phyloP scores from a whole-genome alignment of 1,140 invertebrate genomes.

The Holcopasites calliopsidis region DNA sequence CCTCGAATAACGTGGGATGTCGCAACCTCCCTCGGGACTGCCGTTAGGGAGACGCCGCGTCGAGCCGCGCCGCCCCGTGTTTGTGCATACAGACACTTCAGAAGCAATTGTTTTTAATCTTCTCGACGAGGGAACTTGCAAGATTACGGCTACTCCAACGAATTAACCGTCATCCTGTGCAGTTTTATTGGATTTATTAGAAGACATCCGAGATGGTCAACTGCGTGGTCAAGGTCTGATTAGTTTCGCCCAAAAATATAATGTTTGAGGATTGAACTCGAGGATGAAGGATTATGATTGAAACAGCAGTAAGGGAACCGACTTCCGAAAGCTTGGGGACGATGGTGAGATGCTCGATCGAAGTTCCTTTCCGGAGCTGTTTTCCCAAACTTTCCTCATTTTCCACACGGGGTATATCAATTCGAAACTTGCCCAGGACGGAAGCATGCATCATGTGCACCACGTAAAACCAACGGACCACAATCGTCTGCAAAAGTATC shows the following conservation, averaged over 20 bases:
- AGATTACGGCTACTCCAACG: conserved; percentile 1
- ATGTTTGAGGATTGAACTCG: no score
- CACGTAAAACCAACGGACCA: not conserved
- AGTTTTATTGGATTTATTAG: conserved; percentile 23
- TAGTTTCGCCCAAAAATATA: not conserved
- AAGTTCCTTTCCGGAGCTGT: not conserved
- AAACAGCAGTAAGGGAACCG: no score
- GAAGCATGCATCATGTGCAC: not conserved
- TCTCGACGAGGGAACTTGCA: conserved; percentile 21
- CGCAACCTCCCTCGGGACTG: conserved; percentile 23
- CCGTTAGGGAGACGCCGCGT: conserved; percentile 6
- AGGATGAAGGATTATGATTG: no score
- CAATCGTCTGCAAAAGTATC: conserved; percentile 26
- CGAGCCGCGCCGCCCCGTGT: conserved; percentile 11
- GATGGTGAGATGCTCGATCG: no score
- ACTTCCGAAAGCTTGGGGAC: no score
- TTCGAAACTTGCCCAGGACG: not conserved
- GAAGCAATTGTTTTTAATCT: conserved; percentile 45
- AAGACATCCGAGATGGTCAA: not conserved
- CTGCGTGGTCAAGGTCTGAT: not conserved
- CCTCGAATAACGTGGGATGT: conserved; percentile 43
- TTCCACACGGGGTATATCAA: not conserved
- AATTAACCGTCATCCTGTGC: not conserved
- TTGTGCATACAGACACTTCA: conserved; percentile 29
- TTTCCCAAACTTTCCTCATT: not conserved